Conservation (phyloP, 1,140 invertebrate species). For the Bombus haemorrhoidalis region DNA sequence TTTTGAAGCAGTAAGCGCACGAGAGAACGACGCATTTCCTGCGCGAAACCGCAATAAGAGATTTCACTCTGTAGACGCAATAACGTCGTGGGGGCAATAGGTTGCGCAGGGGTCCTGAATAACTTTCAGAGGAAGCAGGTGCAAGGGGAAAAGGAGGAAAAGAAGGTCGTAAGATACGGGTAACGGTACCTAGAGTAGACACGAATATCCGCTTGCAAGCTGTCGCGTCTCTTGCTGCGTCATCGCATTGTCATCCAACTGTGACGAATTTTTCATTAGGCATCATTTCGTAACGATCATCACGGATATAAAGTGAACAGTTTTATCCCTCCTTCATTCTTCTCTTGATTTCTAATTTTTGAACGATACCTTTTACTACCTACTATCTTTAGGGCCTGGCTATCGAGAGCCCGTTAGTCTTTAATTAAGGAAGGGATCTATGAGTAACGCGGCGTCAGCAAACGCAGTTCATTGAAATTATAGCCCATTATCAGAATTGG, state of each 20-base stretch:
- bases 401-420: conserved; percentile 50
- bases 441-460: conserved; percentile 21
- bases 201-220: conserved; percentile 80
- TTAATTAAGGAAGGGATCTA: conserved; percentile 59
- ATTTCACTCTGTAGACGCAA: conserved; percentile 29
- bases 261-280: conserved; percentile 50
- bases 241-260: conserved; percentile 73
- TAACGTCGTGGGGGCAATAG: conserved; percentile 45
- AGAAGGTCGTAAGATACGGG: conserved; percentile 49
- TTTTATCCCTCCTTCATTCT: not conserved
- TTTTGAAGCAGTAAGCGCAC: not conserved
- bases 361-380: conserved; percentile 28
- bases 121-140: conserved; percentile 47
- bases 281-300: conserved; percentile 7
- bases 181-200: conserved; percentile 80
- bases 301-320: not conserved
- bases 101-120: conserved; percentile 52
- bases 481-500: conserved; percentile 57
- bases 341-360: conserved; percentile 13
- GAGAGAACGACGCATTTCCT: conserved; percentile 25
- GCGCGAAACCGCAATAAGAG: conserved; percentile 50
- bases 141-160: conserved; percentile 21
- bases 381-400: not conserved
- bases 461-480: conserved; percentile 44
- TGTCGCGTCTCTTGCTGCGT: conserved; percentile 72